A percentile compares a stretch with the other conserved stretches of the same genome.
phyloP scores from a whole-genome alignment of 2,888 invertebrate species.

The Sarcophaga subvicina region DNA sequence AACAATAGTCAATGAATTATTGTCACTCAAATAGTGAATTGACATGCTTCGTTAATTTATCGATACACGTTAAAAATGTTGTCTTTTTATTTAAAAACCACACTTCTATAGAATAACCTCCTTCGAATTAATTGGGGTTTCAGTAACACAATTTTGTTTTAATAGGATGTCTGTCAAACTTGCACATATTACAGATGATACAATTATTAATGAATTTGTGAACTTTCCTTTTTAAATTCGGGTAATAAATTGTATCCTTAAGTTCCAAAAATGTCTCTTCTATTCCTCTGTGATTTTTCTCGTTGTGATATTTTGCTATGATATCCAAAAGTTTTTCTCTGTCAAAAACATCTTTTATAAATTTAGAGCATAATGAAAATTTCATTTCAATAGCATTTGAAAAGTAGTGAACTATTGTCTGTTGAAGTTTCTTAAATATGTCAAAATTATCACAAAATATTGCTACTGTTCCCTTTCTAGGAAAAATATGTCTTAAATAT shows the following conservation, averaged over 20 bases:
- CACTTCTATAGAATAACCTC: conserved; percentile 23
- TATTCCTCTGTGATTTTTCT: conserved; percentile 38
- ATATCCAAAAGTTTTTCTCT: conserved; percentile 10
- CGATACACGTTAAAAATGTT: conserved; percentile 11
- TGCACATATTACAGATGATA: conserved; percentile 2
- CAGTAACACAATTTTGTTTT: conserved; percentile 54
- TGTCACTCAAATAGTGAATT: not conserved
- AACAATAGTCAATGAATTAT: conserved; percentile 35
- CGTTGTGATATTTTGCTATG: conserved; percentile 21
- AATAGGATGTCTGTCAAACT: conserved; percentile 63
- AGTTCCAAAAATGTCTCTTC: conserved; percentile 35
- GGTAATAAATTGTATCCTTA: conserved; percentile 42
- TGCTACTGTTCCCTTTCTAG: conserved; percentile 36
- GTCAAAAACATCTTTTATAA: conserved; percentile 34
- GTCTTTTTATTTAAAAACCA: conserved; percentile 18
- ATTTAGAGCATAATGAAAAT: conserved; percentile 8
- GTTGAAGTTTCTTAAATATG: conserved; percentile 49
- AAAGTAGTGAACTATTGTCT: conserved; percentile 32
- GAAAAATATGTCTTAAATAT: conserved; percentile 6
- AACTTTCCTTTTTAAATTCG: conserved; percentile 28
- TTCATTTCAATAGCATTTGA: conserved; percentile 3
- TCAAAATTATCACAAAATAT: conserved; percentile 49
- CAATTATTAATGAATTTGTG: conserved; percentile 61
- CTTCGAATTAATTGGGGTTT: conserved; percentile 23
- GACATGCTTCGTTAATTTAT: not conserved